Percentiles rank a stretch among this genome's conserved stretches.
phyloP scores from a whole-genome alignment of 2,888 invertebrate species.

The Tenodera sinensis region DNA sequence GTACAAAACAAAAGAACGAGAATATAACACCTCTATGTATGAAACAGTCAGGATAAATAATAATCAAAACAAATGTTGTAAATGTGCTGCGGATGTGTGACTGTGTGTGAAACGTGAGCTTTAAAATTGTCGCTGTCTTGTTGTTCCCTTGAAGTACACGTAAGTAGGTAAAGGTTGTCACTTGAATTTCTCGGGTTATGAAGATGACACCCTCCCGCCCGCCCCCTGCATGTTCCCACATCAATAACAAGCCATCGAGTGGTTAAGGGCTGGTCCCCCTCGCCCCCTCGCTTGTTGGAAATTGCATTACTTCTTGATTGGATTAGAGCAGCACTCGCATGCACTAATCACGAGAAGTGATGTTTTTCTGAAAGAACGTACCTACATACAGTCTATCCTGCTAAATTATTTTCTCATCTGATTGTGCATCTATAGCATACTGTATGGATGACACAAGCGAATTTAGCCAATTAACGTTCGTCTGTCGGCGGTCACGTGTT shows the following conservation, averaged over 20 bases:
- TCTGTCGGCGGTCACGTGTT: slow-evolving; percentile 27
- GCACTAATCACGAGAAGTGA: background rate
- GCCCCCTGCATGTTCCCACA: background rate
- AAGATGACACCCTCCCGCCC: background rate
- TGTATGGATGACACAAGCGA: slow-evolving; percentile 17
- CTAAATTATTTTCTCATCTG: slow-evolving; percentile 3
- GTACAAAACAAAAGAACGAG: too few species aligned
- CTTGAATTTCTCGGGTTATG: background rate
- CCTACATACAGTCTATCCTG: background rate
- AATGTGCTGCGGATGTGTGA: too few species aligned
- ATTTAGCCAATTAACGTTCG: slow-evolving; percentile 27
- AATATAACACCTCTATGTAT: too few species aligned
- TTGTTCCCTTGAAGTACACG: too few species aligned
- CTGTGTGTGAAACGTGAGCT: too few species aligned
- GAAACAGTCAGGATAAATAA: too few species aligned
- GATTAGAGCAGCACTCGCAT: background rate
- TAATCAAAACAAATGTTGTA: too few species aligned
- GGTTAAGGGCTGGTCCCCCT: too few species aligned
- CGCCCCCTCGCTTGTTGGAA: background rate
- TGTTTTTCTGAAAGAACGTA: background rate
- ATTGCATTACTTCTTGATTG: background rate
- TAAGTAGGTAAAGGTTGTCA: background rate
- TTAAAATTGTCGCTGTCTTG: too few species aligned
- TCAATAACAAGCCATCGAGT: background rate
- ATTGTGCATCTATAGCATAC: background rate